Base-by-base conservation (phyloP, 2,797 vertebrate genomes). In the Uromys caudimaculatus region DNA sequence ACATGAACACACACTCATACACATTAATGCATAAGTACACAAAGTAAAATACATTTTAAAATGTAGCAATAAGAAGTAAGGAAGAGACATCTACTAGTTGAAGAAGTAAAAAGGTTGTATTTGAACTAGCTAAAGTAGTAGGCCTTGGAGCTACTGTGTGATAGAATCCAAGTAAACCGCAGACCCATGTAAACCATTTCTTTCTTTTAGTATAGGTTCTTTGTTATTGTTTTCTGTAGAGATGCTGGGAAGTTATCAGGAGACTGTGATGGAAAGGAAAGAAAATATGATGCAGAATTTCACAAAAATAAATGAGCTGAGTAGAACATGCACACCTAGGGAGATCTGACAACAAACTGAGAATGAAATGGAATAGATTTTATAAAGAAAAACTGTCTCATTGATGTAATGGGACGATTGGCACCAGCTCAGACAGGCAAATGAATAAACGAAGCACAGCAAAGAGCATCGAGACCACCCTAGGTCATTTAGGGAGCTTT, bases 271-370 rank as follows among this genome's bases (percentile, higher is more conserved):
- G 90, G 14, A 95, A 94, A 96, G 78, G 81, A 92, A 93, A 95
- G 83, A 73, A 97, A 94, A 96, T 87, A 19, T 35, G 56, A 95
- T 92, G 67, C 73, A 93, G 89, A 96, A 89, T 96, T 96, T 97
- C 85, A 97, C 81, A 97, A 95, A 96, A 96, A 94, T 89, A 95
- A 95, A 96, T 82, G 84, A 96, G 69, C 38, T 50, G 93, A 92
- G 47, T 90, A 50, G 93, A 95, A 94, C 88, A 92, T 67, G 29
- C 41, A 27, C n/a, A 76, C 90, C 94, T 35, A 78, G 91, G 95
- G 95, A 97, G 78, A 58, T 86, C 90, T 96, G 94, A 86, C 69
- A 85, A 62, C 60, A 52, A 58, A 79, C 44, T 38, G 73, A 88
- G 94, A 97, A 96, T 92, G 73, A 92, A 96, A 85, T 76, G 58